Base-by-base conservation (phyloP, 1,140 invertebrate genomes). In the Cotesia vestalis region DNA sequence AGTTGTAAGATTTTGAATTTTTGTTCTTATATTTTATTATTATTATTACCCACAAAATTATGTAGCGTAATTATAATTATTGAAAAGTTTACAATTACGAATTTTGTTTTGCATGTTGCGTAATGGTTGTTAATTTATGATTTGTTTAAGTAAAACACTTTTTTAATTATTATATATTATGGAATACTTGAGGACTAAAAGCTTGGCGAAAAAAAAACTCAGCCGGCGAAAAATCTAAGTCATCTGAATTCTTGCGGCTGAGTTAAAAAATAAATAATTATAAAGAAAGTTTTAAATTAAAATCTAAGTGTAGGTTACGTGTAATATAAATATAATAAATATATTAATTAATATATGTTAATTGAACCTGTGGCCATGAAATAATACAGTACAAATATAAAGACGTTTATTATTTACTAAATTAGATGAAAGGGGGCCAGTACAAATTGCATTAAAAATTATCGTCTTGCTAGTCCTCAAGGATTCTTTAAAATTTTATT, bases 91-190 rank as follows among this genome's bases (percentile, higher is more conserved):
- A 55, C 53, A 55, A 55, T 55, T 55, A 55, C 12, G 60, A 81
- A 64, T 74, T 84, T 83, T 82, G 78, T 86, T 86, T 85, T 85
- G 84, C 84, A 85, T 85, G 83, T 85, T 85, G 77, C 80, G 79
- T 84, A 84, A 73, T 76, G 76, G 81, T 85, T 85, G 84, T 86
- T 86, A 82, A 83, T 84, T 85, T 85, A 84, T 85, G 73, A 79
- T 81, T 79, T 80, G 75, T 75, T 75, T 75, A 64, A 71, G n/a
- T 20, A 17, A 51, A 51, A 64, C 11, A 4, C 1, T 51, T 36
- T 66, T 51, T 34, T 34, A 55, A 14, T 35, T 67, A 14, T n/a
- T 55, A 57, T 46, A 55, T 60, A 27, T 27, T 27, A 11, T 27
- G 0, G 27, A 67, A 60, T 70, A 62, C 59, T 51, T 62, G 59